Percentiles rank a stretch among this genome's conserved stretches.
These are phyloP conservation scores for Ectemnius cavifrons DNA, from an alignment of 2,888 invertebrate species.

Conservation along the genomic window DNA sequence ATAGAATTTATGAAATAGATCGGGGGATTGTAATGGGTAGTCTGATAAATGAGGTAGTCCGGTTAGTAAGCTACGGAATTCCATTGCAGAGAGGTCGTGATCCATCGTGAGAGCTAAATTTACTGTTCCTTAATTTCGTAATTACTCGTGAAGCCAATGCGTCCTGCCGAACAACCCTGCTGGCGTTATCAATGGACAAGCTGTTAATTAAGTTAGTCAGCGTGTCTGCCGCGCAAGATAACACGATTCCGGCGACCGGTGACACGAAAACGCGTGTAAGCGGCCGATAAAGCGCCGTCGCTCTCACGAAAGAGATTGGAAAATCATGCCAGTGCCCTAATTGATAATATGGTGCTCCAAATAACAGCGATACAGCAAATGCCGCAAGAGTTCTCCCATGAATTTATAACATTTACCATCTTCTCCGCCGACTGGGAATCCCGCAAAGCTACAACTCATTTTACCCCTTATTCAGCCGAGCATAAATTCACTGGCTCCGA, in stretches of 20 bases:
- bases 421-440: not conserved
- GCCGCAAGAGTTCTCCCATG: too few relatives aligned
- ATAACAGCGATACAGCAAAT: constrained; percentile 4
- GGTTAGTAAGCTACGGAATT: too few relatives aligned
- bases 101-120: too few relatives aligned
- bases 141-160: not conserved
- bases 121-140: too few relatives aligned
- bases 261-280: constrained; percentile 36
- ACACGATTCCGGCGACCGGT: constrained; percentile 38
- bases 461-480: too few relatives aligned
- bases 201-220: constrained; percentile 48
- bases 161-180: constrained; percentile 11
- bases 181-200: constrained; percentile 49
- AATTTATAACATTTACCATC: too few relatives aligned
- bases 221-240: constrained; percentile 37
- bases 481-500: not conserved
- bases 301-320: constrained; percentile 34
- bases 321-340: constrained; percentile 32
- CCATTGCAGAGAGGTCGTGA: too few relatives aligned
- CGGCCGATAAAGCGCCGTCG: constrained; percentile 25
- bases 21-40: too few relatives aligned
- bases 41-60: too few relatives aligned
- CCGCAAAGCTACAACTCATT: too few relatives aligned
- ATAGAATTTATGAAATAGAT: too few relatives aligned
- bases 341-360: constrained; percentile 32